A percentile compares a stretch with the other conserved stretches of the same genome.
phyloP scores from a whole-genome alignment of 2,113 vertebrate genomes.

The Burhinus bistriatus region DNA sequence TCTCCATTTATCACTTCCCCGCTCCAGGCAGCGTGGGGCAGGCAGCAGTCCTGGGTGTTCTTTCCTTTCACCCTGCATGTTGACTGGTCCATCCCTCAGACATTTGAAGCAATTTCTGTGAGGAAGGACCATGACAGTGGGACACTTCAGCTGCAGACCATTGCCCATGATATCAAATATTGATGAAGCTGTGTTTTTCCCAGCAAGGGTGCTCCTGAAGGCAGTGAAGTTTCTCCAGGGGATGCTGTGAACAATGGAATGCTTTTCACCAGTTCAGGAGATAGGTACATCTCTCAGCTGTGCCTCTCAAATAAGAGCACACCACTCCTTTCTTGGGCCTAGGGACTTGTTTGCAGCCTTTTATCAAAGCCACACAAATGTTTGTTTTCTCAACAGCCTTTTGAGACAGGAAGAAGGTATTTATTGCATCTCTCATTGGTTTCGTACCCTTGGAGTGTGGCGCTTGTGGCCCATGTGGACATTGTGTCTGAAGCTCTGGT shows the following conservation, averaged over 20 bases:
- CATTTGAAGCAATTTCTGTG: neutral
- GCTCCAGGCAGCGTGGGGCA: rapidly evolving
- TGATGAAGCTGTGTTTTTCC: neutral
- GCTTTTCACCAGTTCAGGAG: neutral
- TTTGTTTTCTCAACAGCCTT: neutral
- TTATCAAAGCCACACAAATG: neutral
- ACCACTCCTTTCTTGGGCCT: neutral
- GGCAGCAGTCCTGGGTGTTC: neutral
- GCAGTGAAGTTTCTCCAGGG: neutral
- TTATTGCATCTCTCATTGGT: neutral
- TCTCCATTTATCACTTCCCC: neutral
- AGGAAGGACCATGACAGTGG: neutral
- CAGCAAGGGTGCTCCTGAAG: neutral
- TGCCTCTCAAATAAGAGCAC: neutral
- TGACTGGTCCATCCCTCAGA: neutral
- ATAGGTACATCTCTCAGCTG: neutral
- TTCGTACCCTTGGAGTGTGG: neutral
- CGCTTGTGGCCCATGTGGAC: neutral
- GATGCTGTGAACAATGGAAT: neutral
- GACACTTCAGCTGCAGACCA: neutral
- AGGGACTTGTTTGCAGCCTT: neutral
- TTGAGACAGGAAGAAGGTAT: neutral
- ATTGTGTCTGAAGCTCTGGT: neutral
- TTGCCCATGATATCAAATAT: neutral
- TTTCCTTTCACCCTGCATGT: neutral